Base-by-base conservation (phyloP, 2,888 invertebrate genomes). In the Oscheius sp. region DNA sequence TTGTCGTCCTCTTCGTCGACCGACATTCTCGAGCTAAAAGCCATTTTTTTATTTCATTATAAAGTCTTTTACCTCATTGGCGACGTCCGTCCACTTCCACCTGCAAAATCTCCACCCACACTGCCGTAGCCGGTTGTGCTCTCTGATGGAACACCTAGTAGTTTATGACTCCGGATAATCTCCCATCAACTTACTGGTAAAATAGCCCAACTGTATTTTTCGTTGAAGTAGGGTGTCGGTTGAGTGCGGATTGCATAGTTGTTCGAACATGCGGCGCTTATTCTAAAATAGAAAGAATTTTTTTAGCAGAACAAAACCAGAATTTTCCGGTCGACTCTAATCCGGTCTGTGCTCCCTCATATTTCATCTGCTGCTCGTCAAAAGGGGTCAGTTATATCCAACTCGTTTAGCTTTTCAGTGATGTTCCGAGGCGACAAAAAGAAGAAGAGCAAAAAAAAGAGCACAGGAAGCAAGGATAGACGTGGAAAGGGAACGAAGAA, bases 71-170 rank as follows among this genome's bases (percentile, higher is more conserved):
- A 64, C 64, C 64, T 66, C 22, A 56, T 14, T 9, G 66, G 66
- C 14, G 45, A 51, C 5, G 50, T 67, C 36, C 67, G 2, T 12
- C 59, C 59, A 33, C 59, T 67, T 14, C 61, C 67, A 17, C 50
- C 61, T 4, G 67, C 67, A 32, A 36, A 67, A 32, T 67, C 67
- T 12, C 61, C 67, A 3, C 50, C 38, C 22, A 62, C 67, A 62
- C 67, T 67, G 22, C 33, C 67, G 49, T 67, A 67, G 22, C 67
- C 67, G 12, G 61, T 61, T 14, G 67, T 61, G 33, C 59, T 61
- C 26, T 67, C 67, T 14, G 56, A 56, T 8, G 66, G 66, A 38
- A 66, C 41, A 32, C 62, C 62, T 24, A 22, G 41, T 22, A 6
- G 22, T 59, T 59, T 59, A 44, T 17, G 59, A 59, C n/a, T n/a